Conservation (phyloP, 1,140 invertebrate genomes). For the Drosophila novamexicana region DNA sequence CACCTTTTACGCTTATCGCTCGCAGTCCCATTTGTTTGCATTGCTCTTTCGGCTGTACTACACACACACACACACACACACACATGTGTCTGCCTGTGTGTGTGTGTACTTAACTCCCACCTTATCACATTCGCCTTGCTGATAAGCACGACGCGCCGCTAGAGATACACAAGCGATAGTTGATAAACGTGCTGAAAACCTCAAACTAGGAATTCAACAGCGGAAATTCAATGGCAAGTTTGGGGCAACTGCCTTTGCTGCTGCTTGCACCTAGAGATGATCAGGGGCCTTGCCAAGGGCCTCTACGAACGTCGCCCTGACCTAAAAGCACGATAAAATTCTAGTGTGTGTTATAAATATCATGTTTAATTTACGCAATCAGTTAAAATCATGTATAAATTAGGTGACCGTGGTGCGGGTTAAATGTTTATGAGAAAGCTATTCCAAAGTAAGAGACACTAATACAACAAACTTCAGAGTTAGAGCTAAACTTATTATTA, state of each 20-base stretch:
- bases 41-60: conserved; percentile 8
- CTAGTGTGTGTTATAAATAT: not conserved
- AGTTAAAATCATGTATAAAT: no score
- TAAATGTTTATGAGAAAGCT: not conserved
- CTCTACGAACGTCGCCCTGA: conserved; percentile 14
- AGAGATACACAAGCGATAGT: conserved; percentile 12
- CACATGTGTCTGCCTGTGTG: conserved; percentile 4
- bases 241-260: conserved; percentile 16
- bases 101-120: conserved; percentile 10
- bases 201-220: conserved; percentile 32
- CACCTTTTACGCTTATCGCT: conserved; percentile 37
- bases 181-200: conserved; percentile 31
- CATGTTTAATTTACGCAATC: not conserved
- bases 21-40: conserved; percentile 28
- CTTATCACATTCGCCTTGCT: conserved; percentile 42
- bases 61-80: not conserved
- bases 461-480: no score
- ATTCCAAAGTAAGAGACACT: not conserved
- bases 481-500: no score
- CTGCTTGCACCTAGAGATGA: conserved; percentile 19
- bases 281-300: conserved; percentile 16
- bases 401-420: not conserved
- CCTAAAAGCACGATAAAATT: conserved; percentile 26
- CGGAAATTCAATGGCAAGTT: conserved; percentile 61
- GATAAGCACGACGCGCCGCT: conserved; percentile 25